Evolutionary conservation across 2,888 invertebrate genomes (phyloP).

Genomic region (Aromia moschata): DNA sequence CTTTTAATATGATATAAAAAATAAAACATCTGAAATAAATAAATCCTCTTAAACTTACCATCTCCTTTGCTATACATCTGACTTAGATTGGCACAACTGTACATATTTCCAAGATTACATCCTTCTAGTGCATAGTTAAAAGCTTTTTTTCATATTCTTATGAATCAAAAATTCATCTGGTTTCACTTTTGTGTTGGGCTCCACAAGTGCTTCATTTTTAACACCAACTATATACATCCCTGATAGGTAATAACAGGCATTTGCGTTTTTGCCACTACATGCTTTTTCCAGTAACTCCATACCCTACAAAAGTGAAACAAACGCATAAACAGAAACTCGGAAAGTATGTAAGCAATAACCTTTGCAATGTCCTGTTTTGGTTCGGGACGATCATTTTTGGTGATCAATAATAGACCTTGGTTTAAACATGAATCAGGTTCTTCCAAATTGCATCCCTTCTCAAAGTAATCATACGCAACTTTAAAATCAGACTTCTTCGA

Average conservation of each 20-base stretch:
- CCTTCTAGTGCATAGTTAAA: constrained; percentile 80
- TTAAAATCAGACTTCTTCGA: constrained; percentile 66
- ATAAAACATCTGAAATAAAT: too few relatives aligned
- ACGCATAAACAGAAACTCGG: background rate
- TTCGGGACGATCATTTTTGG: constrained; percentile 62
- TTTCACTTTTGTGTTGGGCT: constrained; percentile 43
- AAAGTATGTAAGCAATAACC: constrained; percentile 39
- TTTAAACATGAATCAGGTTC: constrained; percentile 79
- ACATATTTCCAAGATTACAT: constrained; percentile 86
- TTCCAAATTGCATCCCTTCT: constrained; percentile 79
- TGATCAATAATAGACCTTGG: constrained; percentile 75
- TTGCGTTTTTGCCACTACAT: constrained; percentile 59
- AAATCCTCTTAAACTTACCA: background rate
- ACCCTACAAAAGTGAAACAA: constrained; percentile 54
- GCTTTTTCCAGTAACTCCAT: constrained; percentile 66
- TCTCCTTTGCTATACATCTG: constrained; percentile 80
- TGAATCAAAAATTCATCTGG: constrained; percentile 59
- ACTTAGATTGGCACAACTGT: constrained; percentile 90
- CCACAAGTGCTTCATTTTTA: constrained; percentile 60
- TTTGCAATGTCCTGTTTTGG: constrained; percentile 68
- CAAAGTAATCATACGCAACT: constrained; percentile 75
- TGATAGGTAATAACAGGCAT: constrained; percentile 80
- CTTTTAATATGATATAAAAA: too few relatives aligned
- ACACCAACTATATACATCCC: constrained; percentile 82
- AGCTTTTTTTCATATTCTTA: constrained; percentile 79